Base-by-base conservation (phyloP, 1,140 invertebrate species). In the Aphelenchoides avenae region DNA sequence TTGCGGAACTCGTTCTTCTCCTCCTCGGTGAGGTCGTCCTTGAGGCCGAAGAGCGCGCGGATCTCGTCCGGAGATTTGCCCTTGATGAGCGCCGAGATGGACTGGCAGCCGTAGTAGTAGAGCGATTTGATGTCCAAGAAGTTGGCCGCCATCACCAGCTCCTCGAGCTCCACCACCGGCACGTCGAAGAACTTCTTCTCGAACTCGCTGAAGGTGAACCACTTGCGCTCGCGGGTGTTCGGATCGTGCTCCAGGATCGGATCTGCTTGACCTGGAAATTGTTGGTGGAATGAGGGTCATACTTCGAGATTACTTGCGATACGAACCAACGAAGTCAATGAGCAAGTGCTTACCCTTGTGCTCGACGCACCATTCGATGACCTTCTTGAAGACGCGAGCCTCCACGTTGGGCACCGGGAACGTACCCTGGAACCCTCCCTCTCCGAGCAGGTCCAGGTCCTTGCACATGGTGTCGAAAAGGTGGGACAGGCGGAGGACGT, bases 21-120 rank as follows among this genome's bases (percentile, higher is more conserved):
- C n/a, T n/a, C n/a, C n/a, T n/a, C n/a, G 7, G 67, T 71, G 20
- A 64, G 33, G 33, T 64, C 62, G 46, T 64, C 66, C 4, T 31
- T 30, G 18, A 64, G 33, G 11, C 59, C 62, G 9, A 70, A 51
- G 24, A 66, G 29, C 20, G 31, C 57, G 9, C 62, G 65, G n/a
- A 64, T 42, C 22, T 70, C 60, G 11, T 63, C 67, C 7, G 66
- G 42, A 9, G 64, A 42, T 41, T 66, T 62, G 13, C 44, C 46
- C 34, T 64, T 63, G 22, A 64, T 29, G 20, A 58, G 27, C 9
- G 27, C 31, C 31, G 62, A 64, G 22, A 50, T 40, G 7, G 39
- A 30, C 34, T 64, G 67, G 29, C 67, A 70, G 0, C 43, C 34
- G 27, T 20, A 64, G 13, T 64, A n/a, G 42, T 71, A 64, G 15